Percentiles rank a stretch among this genome's conserved stretches.
These are phyloP conservation scores for Notiomystis cincta DNA, from an alignment of 2,113 vertebrate genomes.

Conservation along the genomic window DNA sequence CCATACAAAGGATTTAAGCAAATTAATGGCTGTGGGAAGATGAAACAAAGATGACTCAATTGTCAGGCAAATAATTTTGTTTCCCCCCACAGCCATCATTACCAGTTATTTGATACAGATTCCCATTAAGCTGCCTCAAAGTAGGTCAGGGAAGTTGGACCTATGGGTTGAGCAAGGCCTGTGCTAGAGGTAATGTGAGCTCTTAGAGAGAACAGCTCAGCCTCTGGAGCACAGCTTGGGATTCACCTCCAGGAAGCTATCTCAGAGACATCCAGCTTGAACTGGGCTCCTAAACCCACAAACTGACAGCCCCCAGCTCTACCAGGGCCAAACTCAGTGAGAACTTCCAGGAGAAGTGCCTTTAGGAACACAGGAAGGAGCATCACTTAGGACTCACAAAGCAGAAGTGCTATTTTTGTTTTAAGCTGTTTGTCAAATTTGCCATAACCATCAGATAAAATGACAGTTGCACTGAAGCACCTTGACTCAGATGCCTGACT, in stretches of 20 bases:
- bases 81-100: not conserved
- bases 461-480: not conserved
- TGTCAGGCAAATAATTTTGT: slow-evolving; percentile 35
- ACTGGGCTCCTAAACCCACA: not conserved
- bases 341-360: not conserved
- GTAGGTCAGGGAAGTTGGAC: not conserved
- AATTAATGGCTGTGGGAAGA: slow-evolving; percentile 63
- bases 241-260: not conserved
- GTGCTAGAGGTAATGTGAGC: not conserved
- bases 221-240: not conserved
- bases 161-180: not conserved
- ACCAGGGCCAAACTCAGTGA: not conserved
- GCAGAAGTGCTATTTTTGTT: not conserved
- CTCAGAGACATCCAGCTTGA: not conserved
- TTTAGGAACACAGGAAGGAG: not conserved
- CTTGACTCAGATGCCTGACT: not conserved
- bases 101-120: slow-evolving; percentile 49
- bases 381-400: not conserved
- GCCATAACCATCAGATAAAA: not conserved
- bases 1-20: slow-evolving; percentile 46
- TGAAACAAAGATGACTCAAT: slow-evolving; percentile 62
- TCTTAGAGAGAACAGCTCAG: not conserved
- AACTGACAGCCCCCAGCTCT: not conserved
- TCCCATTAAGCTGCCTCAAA: slow-evolving; percentile 25
- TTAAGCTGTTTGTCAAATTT: not conserved